phyloP scores from a whole-genome alignment of 92 coral and sea anemone species.

The Bergia sp. region DNA sequence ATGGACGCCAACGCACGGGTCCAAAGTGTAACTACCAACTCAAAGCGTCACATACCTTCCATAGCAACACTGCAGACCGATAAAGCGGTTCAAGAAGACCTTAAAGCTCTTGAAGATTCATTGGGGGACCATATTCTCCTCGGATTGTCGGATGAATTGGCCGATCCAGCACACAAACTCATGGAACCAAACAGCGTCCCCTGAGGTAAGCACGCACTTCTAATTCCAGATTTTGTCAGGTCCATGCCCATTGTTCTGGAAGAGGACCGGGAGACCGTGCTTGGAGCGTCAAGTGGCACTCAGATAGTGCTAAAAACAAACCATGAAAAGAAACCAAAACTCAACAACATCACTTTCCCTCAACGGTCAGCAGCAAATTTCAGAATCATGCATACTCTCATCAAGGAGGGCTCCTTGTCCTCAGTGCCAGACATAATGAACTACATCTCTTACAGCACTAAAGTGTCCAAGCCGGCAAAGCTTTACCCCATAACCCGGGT shows the following conservation, averaged over 20 bases:
- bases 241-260: slow-evolving; percentile 12
- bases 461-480: slow-evolving; percentile 46
- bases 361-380: slow-evolving; percentile 47
- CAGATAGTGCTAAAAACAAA: slow-evolving; percentile 45
- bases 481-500: slow-evolving; percentile 41
- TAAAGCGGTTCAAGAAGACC: too few relatives aligned
- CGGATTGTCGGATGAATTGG: too few relatives aligned
- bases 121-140: too few relatives aligned
- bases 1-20: too few relatives aligned
- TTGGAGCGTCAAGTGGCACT: slow-evolving; percentile 49
- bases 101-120: too few relatives aligned
- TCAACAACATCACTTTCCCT: slow-evolving; percentile 36
- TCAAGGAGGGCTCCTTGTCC: slow-evolving; percentile 18
- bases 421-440: slow-evolving; percentile 39
- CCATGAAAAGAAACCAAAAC: slow-evolving; percentile 33
- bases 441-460: slow-evolving; percentile 31
- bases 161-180: background rate
- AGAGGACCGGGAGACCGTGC: slow-evolving; percentile 54
- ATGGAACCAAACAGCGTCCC: slow-evolving; percentile 29
- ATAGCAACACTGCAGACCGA: too few relatives aligned
- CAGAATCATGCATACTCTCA: slow-evolving; percentile 39
- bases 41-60: too few relatives aligned
- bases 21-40: too few relatives aligned
- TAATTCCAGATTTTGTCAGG: slow-evolving; percentile 37
- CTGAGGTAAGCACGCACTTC: slow-evolving; percentile 11